A percentile compares a stretch with the other conserved stretches of the same genome.
Evolutionary conservation across 1,140 invertebrate species (phyloP).

Genomic region (Bombus pascuorum): DNA sequence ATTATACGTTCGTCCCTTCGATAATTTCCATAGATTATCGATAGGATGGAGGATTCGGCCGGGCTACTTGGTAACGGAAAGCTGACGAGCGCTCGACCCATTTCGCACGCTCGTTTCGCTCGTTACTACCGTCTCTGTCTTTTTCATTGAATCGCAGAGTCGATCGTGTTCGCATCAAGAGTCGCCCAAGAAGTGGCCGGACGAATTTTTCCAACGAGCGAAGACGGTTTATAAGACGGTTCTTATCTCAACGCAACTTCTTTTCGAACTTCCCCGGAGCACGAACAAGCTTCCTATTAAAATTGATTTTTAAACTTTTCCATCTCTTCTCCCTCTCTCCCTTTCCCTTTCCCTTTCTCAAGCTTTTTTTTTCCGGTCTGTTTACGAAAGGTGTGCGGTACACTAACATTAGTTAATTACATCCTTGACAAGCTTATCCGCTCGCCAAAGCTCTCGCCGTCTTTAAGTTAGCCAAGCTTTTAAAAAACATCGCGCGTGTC

Average conservation of each 20-base stretch:
- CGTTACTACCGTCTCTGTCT: background rate
- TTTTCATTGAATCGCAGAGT: too few species aligned
- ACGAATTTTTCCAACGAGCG: background rate
- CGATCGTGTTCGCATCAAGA: background rate
- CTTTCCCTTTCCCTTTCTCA: background rate
- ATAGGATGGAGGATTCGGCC: background rate
- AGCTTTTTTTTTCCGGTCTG: background rate
- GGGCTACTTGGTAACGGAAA: background rate
- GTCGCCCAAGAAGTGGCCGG: background rate
- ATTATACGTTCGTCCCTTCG: background rate
- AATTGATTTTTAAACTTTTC: slow-evolving; percentile 43
- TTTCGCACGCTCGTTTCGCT: slow-evolving; percentile 5
- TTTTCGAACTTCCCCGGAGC: background rate
- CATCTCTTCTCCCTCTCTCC: background rate
- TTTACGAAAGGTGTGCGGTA: background rate
- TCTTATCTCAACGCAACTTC: slow-evolving; percentile 1
- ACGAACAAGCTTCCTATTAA: background rate
- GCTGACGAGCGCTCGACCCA: slow-evolving; percentile 5
- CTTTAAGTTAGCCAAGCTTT: background rate
- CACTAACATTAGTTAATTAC: slow-evolving; percentile 45
- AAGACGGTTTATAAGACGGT: background rate
- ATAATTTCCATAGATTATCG: slow-evolving; percentile 8
- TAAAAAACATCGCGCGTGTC: slow-evolving; percentile 16
- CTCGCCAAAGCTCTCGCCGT: background rate
- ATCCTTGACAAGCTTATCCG: slow-evolving; percentile 14